These are phyloP conservation scores for Mactromeris polynyma DNA, from an alignment of 2,888 invertebrate genomes.

Conservation along the genomic window DNA sequence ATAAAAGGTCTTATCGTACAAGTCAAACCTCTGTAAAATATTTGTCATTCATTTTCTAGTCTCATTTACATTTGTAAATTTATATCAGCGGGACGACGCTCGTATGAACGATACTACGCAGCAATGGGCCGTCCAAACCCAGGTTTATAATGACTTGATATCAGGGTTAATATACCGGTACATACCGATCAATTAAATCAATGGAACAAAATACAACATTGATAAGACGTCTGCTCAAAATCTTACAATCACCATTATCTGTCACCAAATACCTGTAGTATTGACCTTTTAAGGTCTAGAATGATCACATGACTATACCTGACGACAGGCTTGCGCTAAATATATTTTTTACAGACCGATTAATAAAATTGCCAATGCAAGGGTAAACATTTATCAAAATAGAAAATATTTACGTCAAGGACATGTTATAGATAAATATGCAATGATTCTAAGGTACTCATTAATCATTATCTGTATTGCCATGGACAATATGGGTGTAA, in stretches of 20 bases:
- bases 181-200: conserved; percentile 28
- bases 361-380: neutral
- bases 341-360: neutral
- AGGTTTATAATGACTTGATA: conserved; percentile 4
- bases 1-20: conserved; percentile 25
- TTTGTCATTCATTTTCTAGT: conserved; percentile 21
- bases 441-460: neutral
- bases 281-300: conserved; percentile 7
- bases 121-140: neutral
- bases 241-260: conserved; percentile 4
- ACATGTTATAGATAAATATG: neutral
- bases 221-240: conserved; percentile 25
- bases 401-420: neutral
- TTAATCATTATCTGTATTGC: neutral
- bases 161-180: conserved; percentile 24
- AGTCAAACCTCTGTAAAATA: conserved; percentile 21
- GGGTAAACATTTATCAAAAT: neutral
- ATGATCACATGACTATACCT: neutral
- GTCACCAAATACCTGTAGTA: conserved; percentile 20
- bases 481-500: too few relatives aligned
- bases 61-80: conserved; percentile 32
- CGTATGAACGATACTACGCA: conserved; percentile 19
- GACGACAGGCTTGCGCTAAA: neutral
- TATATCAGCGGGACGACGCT: conserved; percentile 21
- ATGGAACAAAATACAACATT: conserved; percentile 5